Conservation (phyloP, 2,888 invertebrate genomes). For the Polyommatus iphigenia region DNA sequence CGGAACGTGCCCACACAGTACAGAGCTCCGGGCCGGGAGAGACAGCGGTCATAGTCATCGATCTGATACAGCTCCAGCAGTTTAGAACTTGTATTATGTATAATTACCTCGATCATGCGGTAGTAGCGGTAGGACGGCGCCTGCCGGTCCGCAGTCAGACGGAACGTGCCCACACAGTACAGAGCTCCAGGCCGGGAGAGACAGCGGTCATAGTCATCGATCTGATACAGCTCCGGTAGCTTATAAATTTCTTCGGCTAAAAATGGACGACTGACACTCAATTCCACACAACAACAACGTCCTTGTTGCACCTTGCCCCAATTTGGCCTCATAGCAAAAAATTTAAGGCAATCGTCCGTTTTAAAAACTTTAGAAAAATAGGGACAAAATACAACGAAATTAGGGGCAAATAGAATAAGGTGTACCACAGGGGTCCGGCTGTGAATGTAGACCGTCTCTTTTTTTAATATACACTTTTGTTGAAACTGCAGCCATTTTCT, state of each 20-base stretch:
- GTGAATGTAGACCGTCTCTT: no score
- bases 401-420: no score
- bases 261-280: neutral
- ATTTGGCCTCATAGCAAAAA: no score
- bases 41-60: conserved; percentile 59
- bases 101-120: conserved; percentile 52
- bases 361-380: no score
- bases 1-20: conserved; percentile 64
- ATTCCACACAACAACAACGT: neutral
- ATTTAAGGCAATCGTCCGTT: no score
- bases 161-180: conserved; percentile 63
- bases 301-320: neutral
- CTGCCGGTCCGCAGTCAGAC: conserved; percentile 44
- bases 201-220: conserved; percentile 61
- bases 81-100: neutral
- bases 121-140: conserved; percentile 43
- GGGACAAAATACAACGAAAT: no score
- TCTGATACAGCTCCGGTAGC: conserved; percentile 60
- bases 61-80: conserved; percentile 54
- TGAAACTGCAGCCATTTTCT: no score
- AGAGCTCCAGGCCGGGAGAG: conserved; percentile 51
- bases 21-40: conserved; percentile 51
- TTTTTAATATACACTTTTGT: no score
- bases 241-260: conserved; percentile 1
- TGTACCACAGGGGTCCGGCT: no score